A percentile compares a stretch with the other conserved stretches of the same genome.
Conservation (phyloP, 2,113 vertebrate species). For the Boleophthalmus pectinirostris region DNA sequence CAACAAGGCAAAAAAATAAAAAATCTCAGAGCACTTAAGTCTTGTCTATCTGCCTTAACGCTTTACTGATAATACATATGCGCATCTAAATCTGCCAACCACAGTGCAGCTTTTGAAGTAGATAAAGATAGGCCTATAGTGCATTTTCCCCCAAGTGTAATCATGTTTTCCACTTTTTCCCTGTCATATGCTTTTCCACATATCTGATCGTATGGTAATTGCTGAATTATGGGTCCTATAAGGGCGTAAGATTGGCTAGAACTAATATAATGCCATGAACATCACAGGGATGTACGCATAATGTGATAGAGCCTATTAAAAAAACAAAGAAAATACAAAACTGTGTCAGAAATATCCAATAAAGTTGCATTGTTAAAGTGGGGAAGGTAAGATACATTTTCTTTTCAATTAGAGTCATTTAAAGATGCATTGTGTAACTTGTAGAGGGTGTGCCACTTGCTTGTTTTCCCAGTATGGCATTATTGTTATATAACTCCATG, state of each 20-base stretch:
- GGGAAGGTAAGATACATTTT: background rate
- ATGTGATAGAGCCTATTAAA: background rate
- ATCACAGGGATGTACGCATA: background rate
- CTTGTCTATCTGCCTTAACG: conserved; percentile 42
- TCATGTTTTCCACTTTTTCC: conserved; percentile 67
- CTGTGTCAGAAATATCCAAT: too few species aligned
- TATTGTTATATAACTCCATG: too few species aligned
- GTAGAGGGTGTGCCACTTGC: background rate
- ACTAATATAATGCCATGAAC: background rate
- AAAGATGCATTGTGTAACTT: background rate
- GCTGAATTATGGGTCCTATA: conserved; percentile 17
- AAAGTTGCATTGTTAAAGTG: too few species aligned
- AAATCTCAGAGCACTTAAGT: conserved; percentile 43
- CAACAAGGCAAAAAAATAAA: background rate
- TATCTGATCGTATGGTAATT: conserved; percentile 60
- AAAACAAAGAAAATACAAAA: background rate
- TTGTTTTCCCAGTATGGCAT: background rate
- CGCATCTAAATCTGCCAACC: conserved; percentile 38
- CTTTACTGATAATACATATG: conserved; percentile 41
- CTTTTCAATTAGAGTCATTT: background rate
- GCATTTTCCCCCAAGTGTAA: conserved; percentile 55
- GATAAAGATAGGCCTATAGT: conserved; percentile 50
- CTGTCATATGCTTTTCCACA: conserved; percentile 45
- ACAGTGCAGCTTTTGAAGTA: conserved; percentile 51
- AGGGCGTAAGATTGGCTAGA: conserved; percentile 2